Percentiles rank a stretch among this genome's conserved stretches.
Evolutionary conservation across 2,888 invertebrate genomes (phyloP).

Genomic region (Dolichopus griseipennis): DNA sequence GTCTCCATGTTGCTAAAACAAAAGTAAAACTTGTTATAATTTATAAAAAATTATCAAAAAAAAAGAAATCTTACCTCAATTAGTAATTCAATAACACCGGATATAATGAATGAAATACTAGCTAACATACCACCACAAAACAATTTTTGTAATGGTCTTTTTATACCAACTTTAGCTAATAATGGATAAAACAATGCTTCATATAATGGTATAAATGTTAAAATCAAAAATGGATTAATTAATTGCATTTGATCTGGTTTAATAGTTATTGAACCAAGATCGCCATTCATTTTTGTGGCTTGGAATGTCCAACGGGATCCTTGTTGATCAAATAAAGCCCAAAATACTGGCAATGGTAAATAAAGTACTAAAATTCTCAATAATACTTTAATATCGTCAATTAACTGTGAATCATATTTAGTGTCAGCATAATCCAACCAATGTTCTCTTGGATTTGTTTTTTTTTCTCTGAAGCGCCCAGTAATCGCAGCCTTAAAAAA

Average conservation of each 20-base stretch:
- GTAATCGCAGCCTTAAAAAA: conserved; percentile 46
- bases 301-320: conserved; percentile 91
- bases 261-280: conserved; percentile 60
- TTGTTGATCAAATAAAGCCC: conserved; percentile 91
- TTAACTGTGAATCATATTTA: conserved; percentile 57
- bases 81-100: conserved; percentile 71
- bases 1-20: conserved; percentile 30
- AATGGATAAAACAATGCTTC: conserved; percentile 73
- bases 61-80: conserved; percentile 53
- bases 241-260: conserved; percentile 96
- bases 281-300: conserved; percentile 79
- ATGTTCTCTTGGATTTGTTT: conserved; percentile 52
- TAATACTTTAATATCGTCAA: conserved; percentile 70
- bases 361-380: conserved; percentile 69
- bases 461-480: conserved; percentile 38
- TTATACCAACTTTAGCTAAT: conserved; percentile 56
- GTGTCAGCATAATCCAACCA: conserved; percentile 84
- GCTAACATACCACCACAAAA: conserved; percentile 80
- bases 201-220: conserved; percentile 77
- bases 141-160: conserved; percentile 77
- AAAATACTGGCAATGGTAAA: conserved; percentile 82
- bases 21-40: conserved; percentile 10
- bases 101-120: conserved; percentile 74
- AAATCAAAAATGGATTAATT: conserved; percentile 76
- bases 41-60: background rate